Evolutionary conservation across 2,888 invertebrate genomes (phyloP).

Genomic region (Tenthredo amoena): DNA sequence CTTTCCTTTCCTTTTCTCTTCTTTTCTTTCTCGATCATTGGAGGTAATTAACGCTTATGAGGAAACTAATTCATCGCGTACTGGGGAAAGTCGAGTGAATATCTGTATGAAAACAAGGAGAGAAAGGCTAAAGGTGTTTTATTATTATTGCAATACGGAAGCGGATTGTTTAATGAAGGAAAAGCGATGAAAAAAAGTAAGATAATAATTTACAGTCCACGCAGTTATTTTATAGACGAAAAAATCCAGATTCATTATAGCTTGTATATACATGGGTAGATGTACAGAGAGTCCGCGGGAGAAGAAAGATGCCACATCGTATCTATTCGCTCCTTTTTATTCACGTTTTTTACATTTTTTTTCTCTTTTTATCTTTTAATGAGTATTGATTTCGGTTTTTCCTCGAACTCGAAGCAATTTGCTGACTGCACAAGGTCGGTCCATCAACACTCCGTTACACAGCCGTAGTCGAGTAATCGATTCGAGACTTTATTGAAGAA

Average conservation of each 20-base stretch:
- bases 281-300: neutral
- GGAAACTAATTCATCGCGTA: neutral
- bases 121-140: conserved; percentile 13
- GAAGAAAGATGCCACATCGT: neutral
- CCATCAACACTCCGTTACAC: neutral
- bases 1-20: neutral
- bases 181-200: neutral
- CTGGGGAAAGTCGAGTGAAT: neutral
- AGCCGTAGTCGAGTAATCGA: neutral
- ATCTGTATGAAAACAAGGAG: neutral
- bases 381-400: conserved; percentile 9
- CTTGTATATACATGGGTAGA: neutral
- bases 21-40: neutral
- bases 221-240: neutral
- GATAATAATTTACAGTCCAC: neutral
- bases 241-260: neutral
- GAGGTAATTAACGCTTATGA: neutral
- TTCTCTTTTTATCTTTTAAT: neutral
- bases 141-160: neutral
- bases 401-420: neutral
- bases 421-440: neutral
- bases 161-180: conserved; percentile 7
- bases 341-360: neutral
- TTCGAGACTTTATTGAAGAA: neutral
- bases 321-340: neutral